A percentile compares a stretch with the other conserved stretches of the same genome.
Conservation (phyloP, 2,888 invertebrate species). For the Dilophus febrilis region DNA sequence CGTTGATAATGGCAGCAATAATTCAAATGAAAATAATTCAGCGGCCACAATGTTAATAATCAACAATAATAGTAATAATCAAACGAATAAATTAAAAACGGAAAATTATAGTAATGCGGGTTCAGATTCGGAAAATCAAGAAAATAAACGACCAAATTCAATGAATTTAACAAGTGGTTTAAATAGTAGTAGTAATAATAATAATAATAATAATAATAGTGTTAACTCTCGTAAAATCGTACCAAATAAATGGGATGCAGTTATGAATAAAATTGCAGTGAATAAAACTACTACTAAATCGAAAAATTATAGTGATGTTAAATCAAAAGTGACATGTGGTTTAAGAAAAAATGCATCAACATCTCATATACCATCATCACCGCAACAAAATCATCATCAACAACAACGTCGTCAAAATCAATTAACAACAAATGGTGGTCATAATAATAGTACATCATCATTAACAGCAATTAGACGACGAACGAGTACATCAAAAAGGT, state of each 20-base stretch:
- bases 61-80: no score
- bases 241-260: slow-evolving; percentile 56
- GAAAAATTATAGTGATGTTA: slow-evolving; percentile 67
- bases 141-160: slow-evolving; percentile 26
- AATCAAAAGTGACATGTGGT: slow-evolving; percentile 59
- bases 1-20: slow-evolving; percentile 40
- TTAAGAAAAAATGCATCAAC: slow-evolving; percentile 13
- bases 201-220: slow-evolving; percentile 14
- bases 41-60: slow-evolving; percentile 2
- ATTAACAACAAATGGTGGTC: no score
- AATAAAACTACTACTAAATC: slow-evolving; percentile 49
- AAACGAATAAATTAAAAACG: slow-evolving; percentile 2
- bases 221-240: slow-evolving; percentile 26
- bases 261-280: slow-evolving; percentile 65
- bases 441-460: no score
- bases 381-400: no score
- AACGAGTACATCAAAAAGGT: no score
- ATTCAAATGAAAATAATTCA: not conserved
- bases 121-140: slow-evolving; percentile 38
- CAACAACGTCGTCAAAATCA: no score
- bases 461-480: no score
- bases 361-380: no score
- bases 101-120: slow-evolving; percentile 22
- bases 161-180: not conserved
- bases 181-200: slow-evolving; percentile 5